Percentiles rank a stretch among this genome's conserved stretches.
phyloP scores from a whole-genome alignment of 2,113 vertebrate species.

The Cynoglossus semilaevis region DNA sequence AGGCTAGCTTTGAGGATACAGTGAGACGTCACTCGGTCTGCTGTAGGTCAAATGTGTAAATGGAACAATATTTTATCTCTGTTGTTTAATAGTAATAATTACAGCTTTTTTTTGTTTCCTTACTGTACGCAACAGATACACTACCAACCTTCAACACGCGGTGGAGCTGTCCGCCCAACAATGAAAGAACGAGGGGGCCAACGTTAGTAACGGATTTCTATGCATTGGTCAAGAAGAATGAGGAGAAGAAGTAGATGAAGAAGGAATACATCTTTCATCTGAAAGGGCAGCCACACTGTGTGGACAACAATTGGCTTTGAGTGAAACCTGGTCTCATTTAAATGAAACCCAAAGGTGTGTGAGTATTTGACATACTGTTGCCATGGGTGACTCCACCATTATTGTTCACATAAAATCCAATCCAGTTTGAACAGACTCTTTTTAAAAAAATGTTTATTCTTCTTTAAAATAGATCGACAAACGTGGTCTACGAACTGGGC shows the following conservation, averaged over 20 bases:
- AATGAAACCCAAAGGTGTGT: background rate
- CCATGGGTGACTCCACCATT: background rate
- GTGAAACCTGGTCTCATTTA: slow-evolving; percentile 8
- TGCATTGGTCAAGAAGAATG: no score
- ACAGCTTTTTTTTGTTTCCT: no score
- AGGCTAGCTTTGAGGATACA: no score
- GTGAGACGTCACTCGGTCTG: no score
- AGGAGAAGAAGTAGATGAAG: background rate
- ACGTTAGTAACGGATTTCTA: no score
- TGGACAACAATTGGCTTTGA: background rate
- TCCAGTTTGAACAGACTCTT: background rate
- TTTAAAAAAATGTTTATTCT: background rate
- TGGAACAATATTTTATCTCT: no score
- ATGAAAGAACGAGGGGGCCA: background rate
- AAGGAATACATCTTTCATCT: slow-evolving; percentile 7
- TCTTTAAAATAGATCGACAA: slow-evolving; percentile 34
- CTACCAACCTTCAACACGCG: slow-evolving; percentile 25
- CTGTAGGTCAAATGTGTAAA: no score
- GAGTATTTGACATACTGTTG: background rate
- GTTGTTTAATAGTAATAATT: no score
- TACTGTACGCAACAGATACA: background rate
- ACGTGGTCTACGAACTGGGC: slow-evolving; percentile 27
- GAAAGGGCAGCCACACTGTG: slow-evolving; percentile 40
- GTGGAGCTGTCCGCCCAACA: slow-evolving; percentile 40
- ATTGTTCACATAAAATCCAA: slow-evolving; percentile 3